Conservation (phyloP, 2,113 vertebrate species). For the Saguinus imperator region DNA sequence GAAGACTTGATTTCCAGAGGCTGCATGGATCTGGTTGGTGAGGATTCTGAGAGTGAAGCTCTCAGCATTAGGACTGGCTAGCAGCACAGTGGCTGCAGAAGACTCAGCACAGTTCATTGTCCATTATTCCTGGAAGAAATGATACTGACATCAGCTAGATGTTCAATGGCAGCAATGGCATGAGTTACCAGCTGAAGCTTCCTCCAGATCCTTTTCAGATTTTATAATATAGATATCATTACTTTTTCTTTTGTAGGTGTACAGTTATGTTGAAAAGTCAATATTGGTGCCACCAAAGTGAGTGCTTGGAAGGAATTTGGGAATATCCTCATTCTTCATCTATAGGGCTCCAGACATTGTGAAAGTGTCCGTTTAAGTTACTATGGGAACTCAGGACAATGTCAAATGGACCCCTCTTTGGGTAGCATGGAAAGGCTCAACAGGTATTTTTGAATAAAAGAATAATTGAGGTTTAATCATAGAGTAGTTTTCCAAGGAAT, state of each 20-base stretch:
- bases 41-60: not conserved
- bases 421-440: not conserved
- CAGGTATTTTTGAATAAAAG: not conserved
- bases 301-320: not conserved
- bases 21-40: not conserved
- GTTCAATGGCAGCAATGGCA: not conserved
- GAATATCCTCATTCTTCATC: not conserved
- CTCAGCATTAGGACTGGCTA: not conserved
- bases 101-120: not conserved
- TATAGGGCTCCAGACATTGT: not conserved
- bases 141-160: not conserved
- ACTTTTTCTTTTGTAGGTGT: not conserved
- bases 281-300: not conserved
- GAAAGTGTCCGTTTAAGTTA: not conserved
- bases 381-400: not conserved
- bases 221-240: not conserved
- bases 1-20: not conserved
- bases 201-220: not conserved
- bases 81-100: not conserved
- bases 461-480: not conserved
- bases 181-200: not conserved
- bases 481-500: not conserved
- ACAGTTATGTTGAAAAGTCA: not conserved
- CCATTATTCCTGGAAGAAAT: not conserved
- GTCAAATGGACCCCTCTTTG: not conserved